Percentiles rank a stretch among this genome's conserved stretches.
These are phyloP conservation scores for Agrilus cyanescens DNA, from an alignment of 2,888 invertebrate genomes.

Conservation along the genomic window DNA sequence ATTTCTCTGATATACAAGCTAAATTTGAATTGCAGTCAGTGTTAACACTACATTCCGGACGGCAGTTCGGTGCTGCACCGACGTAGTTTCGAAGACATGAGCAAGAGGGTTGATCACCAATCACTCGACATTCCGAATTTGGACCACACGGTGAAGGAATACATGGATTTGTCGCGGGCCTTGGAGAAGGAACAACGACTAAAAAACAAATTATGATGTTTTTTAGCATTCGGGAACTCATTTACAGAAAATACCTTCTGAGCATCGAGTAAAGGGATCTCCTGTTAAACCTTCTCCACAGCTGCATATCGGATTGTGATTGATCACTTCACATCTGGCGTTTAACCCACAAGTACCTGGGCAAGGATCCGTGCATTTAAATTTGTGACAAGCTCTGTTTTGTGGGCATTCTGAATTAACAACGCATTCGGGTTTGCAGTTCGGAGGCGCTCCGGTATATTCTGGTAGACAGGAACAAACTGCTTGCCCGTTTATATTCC, in stretches of 20 bases:
- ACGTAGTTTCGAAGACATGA: constrained; percentile 56
- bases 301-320: constrained; percentile 56
- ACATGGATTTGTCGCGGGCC: constrained; percentile 24
- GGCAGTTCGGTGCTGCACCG: constrained; percentile 51
- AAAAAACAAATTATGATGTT: neutral
- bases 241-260: constrained; percentile 9
- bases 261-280: constrained; percentile 49
- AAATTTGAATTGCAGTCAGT: constrained; percentile 62
- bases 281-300: constrained; percentile 47
- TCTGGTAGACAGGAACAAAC: constrained; percentile 56
- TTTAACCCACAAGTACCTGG: constrained; percentile 58
- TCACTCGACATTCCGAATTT: constrained; percentile 48
- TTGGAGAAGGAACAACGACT: neutral
- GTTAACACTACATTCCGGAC: constrained; percentile 48
- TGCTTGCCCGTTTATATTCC: constrained; percentile 53
- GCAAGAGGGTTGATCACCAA: constrained; percentile 58
- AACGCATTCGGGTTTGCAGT: constrained; percentile 59
- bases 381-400: constrained; percentile 51
- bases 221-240: neutral
- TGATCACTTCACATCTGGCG: constrained; percentile 58
- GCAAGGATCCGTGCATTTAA: constrained; percentile 61
- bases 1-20: constrained; percentile 67
- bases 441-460: constrained; percentile 52
- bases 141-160: constrained; percentile 35
- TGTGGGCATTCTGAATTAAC: constrained; percentile 56